These are phyloP conservation scores for pig (Sus scrofa) DNA, from an alignment of 2,113 vertebrate species.

Conservation along the genomic window DNA sequence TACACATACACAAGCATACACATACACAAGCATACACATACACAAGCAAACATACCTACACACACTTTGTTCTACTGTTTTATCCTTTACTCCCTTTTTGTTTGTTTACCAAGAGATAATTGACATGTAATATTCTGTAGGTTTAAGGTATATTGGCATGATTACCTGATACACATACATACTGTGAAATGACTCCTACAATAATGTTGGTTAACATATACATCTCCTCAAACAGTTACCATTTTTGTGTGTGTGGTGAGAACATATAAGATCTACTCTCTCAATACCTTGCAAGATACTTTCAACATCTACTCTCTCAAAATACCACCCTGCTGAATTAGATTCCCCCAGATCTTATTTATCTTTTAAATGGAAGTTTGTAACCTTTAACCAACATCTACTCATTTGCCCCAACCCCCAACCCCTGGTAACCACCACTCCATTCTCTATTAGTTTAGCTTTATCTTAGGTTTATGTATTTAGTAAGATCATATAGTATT, in stretches of 20 bases:
- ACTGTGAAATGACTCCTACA: not conserved
- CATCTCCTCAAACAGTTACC: not conserved
- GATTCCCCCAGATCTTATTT: not conserved
- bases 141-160: not conserved
- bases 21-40: not conserved
- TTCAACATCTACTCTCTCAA: not conserved
- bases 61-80: not conserved
- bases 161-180: not conserved
- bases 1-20: no score
- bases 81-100: not conserved
- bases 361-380: not conserved
- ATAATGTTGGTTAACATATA: not conserved
- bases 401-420: not conserved
- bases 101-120: not conserved
- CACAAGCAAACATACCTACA: not conserved
- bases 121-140: not conserved
- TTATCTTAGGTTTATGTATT: not conserved
- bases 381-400: not conserved
- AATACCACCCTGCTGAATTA: not conserved
- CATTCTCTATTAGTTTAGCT: not conserved
- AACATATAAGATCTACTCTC: not conserved
- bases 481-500: not conserved
- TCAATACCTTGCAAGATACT: not conserved
- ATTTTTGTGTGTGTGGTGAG: not conserved
- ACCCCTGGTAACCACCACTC: not conserved